Evolutionary conservation across 2,113 vertebrate genomes (phyloP).

Genomic region (Eubucco bourcierii): DNA sequence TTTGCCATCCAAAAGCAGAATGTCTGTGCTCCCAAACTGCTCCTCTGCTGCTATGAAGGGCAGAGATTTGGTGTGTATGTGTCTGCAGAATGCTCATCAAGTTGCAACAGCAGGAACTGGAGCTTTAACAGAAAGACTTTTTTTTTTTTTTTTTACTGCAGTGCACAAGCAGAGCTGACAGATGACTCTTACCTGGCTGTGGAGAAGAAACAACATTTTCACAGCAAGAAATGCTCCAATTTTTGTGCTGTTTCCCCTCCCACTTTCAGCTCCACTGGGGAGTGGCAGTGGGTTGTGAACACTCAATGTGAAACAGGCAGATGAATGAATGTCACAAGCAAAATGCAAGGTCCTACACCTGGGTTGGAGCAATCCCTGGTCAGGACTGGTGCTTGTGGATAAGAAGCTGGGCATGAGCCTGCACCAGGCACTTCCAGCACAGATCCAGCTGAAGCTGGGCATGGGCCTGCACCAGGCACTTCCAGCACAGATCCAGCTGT

Average conservation of each 20-base stretch:
- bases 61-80: background rate
- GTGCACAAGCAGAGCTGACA: background rate
- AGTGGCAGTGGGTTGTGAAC: fast-evolving
- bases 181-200: background rate
- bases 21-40: background rate
- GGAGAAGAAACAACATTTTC: background rate
- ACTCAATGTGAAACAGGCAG: background rate
- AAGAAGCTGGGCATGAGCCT: no score
- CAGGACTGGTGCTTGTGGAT: no score
- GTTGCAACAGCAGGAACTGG: background rate
- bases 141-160: no score
- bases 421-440: no score
- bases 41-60: fast-evolving
- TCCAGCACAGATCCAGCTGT: no score
- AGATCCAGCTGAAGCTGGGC: no score
- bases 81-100: background rate
- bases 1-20: background rate
- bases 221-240: background rate
- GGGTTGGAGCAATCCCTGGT: no score
- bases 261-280: background rate
- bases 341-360: no score
- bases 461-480: no score
- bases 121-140: background rate
- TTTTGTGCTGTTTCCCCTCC: fast-evolving
- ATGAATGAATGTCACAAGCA: no score